These are phyloP conservation scores for Melozone crissalis DNA, from an alignment of 2,113 vertebrate genomes.

Conservation along the genomic window DNA sequence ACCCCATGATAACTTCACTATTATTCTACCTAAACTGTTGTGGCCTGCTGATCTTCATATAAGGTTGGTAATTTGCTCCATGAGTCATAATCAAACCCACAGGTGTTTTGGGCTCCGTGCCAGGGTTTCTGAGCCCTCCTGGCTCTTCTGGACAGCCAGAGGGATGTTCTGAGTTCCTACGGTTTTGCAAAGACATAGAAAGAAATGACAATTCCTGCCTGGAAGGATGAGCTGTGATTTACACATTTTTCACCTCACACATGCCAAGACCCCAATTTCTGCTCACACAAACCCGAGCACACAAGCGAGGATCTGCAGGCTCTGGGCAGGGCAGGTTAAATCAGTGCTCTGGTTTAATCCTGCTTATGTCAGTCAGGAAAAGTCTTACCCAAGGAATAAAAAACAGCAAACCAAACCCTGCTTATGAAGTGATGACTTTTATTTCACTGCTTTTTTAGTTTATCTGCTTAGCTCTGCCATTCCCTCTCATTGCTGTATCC, in stretches of 20 bases:
- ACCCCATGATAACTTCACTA: no score
- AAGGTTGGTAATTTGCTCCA: no score
- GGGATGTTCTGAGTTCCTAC: no score
- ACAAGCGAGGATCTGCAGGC: not conserved
- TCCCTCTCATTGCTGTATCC: not conserved
- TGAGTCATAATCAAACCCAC: no score
- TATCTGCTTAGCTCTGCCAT: not conserved
- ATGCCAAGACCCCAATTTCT: not conserved
- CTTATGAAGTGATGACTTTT: not conserved
- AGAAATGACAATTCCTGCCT: not conserved
- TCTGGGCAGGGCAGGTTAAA: not conserved
- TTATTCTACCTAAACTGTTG: no score
- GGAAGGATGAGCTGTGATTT: not conserved
- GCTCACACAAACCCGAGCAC: not conserved
- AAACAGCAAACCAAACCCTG: not conserved
- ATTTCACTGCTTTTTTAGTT: not conserved
- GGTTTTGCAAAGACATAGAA: not conserved
- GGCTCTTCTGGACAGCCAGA: no score
- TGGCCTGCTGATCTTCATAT: no score
- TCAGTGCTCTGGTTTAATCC: conserved; percentile 14
- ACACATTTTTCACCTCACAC: no score
- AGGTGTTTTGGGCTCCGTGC: no score
- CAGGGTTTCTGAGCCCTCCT: no score
- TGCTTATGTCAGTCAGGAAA: not conserved
- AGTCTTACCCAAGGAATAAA: not conserved